Evolutionary conservation across 2,797 vertebrate genomes (phyloP).

Genomic region (Artibeus jamaicensis): DNA sequence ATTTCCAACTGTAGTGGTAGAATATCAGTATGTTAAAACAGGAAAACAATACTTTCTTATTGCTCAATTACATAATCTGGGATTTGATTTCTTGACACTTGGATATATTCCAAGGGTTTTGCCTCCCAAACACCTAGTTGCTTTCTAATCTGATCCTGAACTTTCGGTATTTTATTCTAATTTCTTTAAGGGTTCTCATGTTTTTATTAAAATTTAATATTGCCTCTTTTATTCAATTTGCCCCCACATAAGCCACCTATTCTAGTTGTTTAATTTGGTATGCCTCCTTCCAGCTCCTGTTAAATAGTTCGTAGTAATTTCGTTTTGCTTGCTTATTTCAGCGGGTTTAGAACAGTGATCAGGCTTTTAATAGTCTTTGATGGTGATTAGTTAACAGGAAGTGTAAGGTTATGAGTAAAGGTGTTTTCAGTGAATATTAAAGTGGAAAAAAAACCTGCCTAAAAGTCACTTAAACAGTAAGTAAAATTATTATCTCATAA

Average conservation of each 20-base stretch:
- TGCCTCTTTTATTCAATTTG: not conserved
- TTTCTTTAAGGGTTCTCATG: not conserved
- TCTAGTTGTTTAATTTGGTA: not conserved
- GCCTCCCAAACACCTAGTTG: not conserved
- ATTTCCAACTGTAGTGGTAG: not conserved
- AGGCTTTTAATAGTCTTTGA: not conserved
- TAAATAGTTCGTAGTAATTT: not conserved
- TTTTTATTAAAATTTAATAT: conserved; percentile 32
- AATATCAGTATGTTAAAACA: not conserved
- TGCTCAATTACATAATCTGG: not conserved
- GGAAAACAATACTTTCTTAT: not conserved
- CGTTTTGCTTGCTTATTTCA: not conserved
- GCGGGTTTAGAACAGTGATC: not conserved
- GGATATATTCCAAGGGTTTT: not conserved
- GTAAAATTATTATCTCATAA: not conserved
- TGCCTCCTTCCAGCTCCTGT: not conserved
- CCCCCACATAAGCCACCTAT: not conserved
- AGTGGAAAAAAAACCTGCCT: not conserved
- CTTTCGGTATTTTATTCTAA: not conserved
- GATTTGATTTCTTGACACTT: not conserved
- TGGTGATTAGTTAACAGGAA: not conserved
- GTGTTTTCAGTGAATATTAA: not conserved
- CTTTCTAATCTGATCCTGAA: not conserved
- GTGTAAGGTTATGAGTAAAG: not conserved
- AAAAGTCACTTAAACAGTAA: not conserved